A percentile compares a stretch with the other conserved stretches of the same genome.
phyloP scores from a whole-genome alignment of 2,888 invertebrate genomes.

The Heteromyza rotundicornis region DNA sequence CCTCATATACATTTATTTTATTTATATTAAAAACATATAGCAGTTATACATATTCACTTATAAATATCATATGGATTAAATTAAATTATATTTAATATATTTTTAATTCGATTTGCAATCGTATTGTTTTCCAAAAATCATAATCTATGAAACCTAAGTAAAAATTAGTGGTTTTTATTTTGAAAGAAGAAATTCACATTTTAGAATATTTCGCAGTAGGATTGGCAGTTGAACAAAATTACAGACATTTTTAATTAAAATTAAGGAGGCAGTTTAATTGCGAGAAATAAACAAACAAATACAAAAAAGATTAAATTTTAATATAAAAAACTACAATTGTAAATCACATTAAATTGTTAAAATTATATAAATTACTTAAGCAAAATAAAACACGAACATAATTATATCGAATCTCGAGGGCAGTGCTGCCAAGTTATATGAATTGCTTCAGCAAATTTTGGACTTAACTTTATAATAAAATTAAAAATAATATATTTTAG shows the following conservation, averaged over 20 bases:
- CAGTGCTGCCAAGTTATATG: slow-evolving; percentile 23
- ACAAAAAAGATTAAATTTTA: slow-evolving; percentile 3
- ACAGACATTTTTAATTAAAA: neutral
- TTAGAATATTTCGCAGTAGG: slow-evolving; percentile 33
- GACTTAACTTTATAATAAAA: neutral
- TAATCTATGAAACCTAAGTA: neutral
- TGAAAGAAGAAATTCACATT: slow-evolving; percentile 17
- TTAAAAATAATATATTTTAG: neutral
- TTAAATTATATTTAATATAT: slow-evolving; percentile 17
- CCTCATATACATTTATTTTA: too few species aligned
- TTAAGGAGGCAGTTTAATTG: slow-evolving; percentile 13
- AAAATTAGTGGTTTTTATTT: slow-evolving; percentile 5
- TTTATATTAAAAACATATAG: too few species aligned
- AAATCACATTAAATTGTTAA: slow-evolving; percentile 23
- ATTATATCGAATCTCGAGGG: slow-evolving; percentile 13
- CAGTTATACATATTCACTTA: too few species aligned
- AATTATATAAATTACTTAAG: slow-evolving; percentile 15
- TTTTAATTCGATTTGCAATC: neutral
- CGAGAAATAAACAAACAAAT: slow-evolving; percentile 2
- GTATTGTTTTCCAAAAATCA: slow-evolving; percentile 3
- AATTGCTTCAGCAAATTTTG: neutral
- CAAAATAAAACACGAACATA: neutral
- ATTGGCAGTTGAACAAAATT: slow-evolving; percentile 34
- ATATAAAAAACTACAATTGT: slow-evolving; percentile 23
- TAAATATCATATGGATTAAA: slow-evolving; percentile 21